Percentiles rank a stretch among this genome's conserved stretches.
Evolutionary conservation across 2,797 vertebrate genomes (phyloP).

Genomic region (Synanceia verrucosa): DNA sequence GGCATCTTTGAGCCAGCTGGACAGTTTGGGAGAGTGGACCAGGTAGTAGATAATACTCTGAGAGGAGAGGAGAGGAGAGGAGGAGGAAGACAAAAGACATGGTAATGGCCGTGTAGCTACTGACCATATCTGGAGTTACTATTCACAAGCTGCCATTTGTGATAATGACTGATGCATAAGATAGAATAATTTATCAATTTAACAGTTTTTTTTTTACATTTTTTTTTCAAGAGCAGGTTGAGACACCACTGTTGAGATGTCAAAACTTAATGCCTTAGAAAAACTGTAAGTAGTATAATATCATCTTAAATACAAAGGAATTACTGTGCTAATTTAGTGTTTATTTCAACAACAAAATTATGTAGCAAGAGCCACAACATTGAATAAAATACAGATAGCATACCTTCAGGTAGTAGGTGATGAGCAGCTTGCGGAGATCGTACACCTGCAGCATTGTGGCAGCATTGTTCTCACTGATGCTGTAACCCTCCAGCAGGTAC

Average conservation of each 20-base stretch:
- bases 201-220: constrained; percentile 23
- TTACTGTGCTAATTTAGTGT: not conserved
- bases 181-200: constrained; percentile 4
- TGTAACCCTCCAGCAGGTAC: constrained; percentile 96
- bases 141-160: constrained; percentile 9
- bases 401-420: constrained; percentile 97
- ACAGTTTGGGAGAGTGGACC: constrained; percentile 90
- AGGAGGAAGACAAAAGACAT: not conserved
- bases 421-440: constrained; percentile 92
- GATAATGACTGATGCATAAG: constrained; percentile 27
- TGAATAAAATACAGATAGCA: not conserved
- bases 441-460: constrained; percentile 96
- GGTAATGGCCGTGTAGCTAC: not conserved
- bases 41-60: constrained; percentile 97
- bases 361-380: not conserved
- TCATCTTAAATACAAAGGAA: not conserved
- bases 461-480: constrained; percentile 95
- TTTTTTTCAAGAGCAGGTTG: constrained; percentile 18
- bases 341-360: not conserved
- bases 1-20: constrained; percentile 89
- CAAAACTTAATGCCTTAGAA: constrained; percentile 1
- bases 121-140: not conserved
- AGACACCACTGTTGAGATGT: not conserved
- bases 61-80: constrained; percentile 32
- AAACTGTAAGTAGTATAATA: not conserved